Percentiles rank a stretch among this genome's conserved stretches.
These are phyloP conservation scores for Gephyroberyx darwinii DNA, from an alignment of 2,797 vertebrate genomes.

Conservation along the genomic window DNA sequence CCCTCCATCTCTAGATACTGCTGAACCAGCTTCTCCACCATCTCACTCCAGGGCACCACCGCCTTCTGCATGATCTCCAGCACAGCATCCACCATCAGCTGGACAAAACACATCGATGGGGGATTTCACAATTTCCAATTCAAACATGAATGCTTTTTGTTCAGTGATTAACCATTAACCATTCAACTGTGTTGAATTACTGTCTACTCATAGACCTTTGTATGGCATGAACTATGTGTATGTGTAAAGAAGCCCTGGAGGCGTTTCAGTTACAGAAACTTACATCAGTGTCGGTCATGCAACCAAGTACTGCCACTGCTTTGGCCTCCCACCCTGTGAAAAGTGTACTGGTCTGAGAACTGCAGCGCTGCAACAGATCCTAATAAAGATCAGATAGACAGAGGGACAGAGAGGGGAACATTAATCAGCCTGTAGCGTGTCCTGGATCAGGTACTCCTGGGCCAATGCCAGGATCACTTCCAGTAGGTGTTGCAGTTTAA, in stretches of 20 bases:
- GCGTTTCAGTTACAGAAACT: constrained; percentile 62
- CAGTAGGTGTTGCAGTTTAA: too few species aligned
- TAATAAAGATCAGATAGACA: constrained; percentile 53
- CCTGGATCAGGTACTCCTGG: too few species aligned
- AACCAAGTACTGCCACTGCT: constrained; percentile 90
- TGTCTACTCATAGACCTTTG: neutral
- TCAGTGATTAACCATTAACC: neutral
- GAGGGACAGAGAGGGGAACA: neutral
- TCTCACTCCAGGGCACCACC: constrained; percentile 91
- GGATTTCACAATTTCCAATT: constrained; percentile 9
- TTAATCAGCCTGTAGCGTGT: too few species aligned
- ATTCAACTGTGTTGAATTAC: neutral
- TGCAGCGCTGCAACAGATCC: constrained; percentile 91
- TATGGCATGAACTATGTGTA: neutral
- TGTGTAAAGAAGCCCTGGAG: neutral
- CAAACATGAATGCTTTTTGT: neutral
- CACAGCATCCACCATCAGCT: constrained; percentile 95
- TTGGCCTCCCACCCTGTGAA: constrained; percentile 98
- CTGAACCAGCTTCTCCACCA: constrained; percentile 91
- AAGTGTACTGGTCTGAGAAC: constrained; percentile 87
- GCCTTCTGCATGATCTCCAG: constrained; percentile 94
- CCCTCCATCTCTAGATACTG: constrained; percentile 92
- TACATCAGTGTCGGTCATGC: constrained; percentile 90
- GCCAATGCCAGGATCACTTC: too few species aligned
- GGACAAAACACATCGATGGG: constrained; percentile 30